Percentiles rank a stretch among this genome's conserved stretches.
Conservation (phyloP, 2,888 invertebrate genomes). For the Bimastos eiseni region DNA sequence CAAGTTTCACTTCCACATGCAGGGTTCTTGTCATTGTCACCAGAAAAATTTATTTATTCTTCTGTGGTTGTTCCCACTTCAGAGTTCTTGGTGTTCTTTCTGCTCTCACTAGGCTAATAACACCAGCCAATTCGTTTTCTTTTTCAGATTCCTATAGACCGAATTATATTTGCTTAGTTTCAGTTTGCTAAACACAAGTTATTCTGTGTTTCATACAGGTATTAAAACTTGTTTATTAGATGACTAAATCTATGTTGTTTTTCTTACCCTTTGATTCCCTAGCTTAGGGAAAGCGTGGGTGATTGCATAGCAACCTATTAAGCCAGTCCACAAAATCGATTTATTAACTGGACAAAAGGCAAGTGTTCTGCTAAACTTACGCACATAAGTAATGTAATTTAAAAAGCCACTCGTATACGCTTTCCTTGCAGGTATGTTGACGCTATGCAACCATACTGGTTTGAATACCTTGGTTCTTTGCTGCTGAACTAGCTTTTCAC, state of each 20-base stretch:
- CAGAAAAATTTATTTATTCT: not conserved
- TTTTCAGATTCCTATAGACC: not conserved
- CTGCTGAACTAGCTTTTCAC: constrained; percentile 4
- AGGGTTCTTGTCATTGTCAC: too few species aligned
- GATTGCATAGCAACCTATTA: constrained; percentile 47
- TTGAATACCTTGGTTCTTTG: not conserved
- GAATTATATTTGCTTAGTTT: not conserved
- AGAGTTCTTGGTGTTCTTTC: not conserved
- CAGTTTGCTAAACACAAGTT: not conserved
- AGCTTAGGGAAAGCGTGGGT: constrained; percentile 65
- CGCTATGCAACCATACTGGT: not conserved
- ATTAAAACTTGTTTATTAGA: not conserved
- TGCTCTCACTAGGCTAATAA: not conserved
- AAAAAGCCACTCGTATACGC: not conserved
- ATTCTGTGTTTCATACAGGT: constrained; percentile 23
- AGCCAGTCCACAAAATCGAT: constrained; percentile 31
- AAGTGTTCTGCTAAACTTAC: constrained; percentile 36
- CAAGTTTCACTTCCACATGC: too few species aligned
- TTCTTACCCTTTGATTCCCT: constrained; percentile 64
- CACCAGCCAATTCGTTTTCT: not conserved
- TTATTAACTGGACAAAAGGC: constrained; percentile 38
- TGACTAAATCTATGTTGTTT: constrained; percentile 49
- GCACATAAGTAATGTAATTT: constrained; percentile 25
- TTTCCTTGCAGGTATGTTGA: constrained; percentile 13
- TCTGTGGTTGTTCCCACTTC: not conserved